Base-by-base conservation (phyloP, 2,888 invertebrate species). In the Sthenelais limicola region DNA sequence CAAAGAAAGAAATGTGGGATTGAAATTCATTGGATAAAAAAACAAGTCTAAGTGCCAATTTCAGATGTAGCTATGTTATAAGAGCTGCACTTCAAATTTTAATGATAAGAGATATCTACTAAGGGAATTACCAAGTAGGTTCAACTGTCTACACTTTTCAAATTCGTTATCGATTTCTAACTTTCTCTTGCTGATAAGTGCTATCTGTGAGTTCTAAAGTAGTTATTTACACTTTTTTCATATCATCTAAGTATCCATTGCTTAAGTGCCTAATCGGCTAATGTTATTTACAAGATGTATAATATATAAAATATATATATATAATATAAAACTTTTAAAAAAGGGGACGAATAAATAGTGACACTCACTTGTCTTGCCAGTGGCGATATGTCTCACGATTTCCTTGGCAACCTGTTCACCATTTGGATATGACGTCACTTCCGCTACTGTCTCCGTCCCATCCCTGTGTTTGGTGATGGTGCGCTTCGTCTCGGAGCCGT, bases 401-500 rank as follows among this genome's bases (percentile, higher is more conserved):
- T 76, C 76, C 54, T 52, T 62, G 43, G 71, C 67, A 3, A 66
- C 56, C 54, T 72, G 58, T 26, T 74, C 72, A 28, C 83, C 82
- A 47, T 80, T 77, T 18, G 77, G 75, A 38, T 78, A 76, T 1
- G 79, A 73, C 0, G 82, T 80, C 18, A 82, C 76, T 75, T 83
- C 82, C 0, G 80, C 78, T 3, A 83, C 78, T 0, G 80, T 80
- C 75, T 84, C 84, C 26, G 76, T 79, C 56, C 80, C 80, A 18
- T 79, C 79, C 21, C 80, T 79, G 62, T 84, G 82, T 33, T 51
- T 70, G 15, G 79, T 76, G 26, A 84, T 80, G 1, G 81, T 83
- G 58, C 80, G 80, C 32, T 79, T 80, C 1, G 84, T 84, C 74
- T 84, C 80, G 47, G 84, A 85, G 3, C 86, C 86, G 71, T 86